A percentile compares a stretch with the other conserved stretches of the same genome.
These are phyloP conservation scores for Nansenia antarctica DNA, from an alignment of 2,113 vertebrate species.

Conservation along the genomic window DNA sequence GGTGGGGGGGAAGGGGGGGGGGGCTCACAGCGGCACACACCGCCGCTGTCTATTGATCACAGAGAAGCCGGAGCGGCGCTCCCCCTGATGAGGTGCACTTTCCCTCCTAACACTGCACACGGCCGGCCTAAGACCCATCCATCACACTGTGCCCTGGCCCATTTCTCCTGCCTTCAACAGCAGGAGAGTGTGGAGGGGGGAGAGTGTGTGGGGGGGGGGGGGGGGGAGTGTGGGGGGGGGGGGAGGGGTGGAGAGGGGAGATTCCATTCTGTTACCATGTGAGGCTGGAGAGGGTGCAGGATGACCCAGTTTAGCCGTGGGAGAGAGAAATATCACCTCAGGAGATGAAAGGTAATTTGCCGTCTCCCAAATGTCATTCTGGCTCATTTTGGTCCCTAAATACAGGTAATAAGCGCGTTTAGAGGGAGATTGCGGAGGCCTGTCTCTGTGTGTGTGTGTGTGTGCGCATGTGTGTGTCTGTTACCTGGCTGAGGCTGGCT, in stretches of 20 bases:
- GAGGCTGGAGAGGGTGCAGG: neutral
- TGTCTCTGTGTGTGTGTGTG: conserved; percentile 14
- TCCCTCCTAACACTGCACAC: conserved; percentile 72
- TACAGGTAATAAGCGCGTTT: no score
- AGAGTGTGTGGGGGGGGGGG: neutral
- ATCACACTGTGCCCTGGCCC: conserved; percentile 63
- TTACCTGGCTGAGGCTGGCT: conserved; percentile 89
- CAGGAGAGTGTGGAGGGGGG: conserved; percentile 30
- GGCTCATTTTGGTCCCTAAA: conserved; percentile 68
- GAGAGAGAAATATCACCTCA: conserved; percentile 71
- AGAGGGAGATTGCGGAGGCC: no score
- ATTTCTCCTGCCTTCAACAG: conserved; percentile 66
- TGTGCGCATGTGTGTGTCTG: neutral
- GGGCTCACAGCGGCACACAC: neutral
- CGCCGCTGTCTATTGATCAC: conserved; percentile 65
- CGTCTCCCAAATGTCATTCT: conserved; percentile 70
- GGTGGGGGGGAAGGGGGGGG: neutral
- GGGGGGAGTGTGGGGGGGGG: neutral
- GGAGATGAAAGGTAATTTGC: conserved; percentile 70
- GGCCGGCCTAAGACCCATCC: conserved; percentile 72
- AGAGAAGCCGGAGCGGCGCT: conserved; percentile 41
- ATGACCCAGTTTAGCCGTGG: conserved; percentile 71
- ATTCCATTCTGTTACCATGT: neutral
- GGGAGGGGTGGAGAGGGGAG: neutral
- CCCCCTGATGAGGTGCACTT: conserved; percentile 63